Evolutionary conservation across 2,113 vertebrate species (phyloP).

Genomic region (Psilopogon haemacephalus): DNA sequence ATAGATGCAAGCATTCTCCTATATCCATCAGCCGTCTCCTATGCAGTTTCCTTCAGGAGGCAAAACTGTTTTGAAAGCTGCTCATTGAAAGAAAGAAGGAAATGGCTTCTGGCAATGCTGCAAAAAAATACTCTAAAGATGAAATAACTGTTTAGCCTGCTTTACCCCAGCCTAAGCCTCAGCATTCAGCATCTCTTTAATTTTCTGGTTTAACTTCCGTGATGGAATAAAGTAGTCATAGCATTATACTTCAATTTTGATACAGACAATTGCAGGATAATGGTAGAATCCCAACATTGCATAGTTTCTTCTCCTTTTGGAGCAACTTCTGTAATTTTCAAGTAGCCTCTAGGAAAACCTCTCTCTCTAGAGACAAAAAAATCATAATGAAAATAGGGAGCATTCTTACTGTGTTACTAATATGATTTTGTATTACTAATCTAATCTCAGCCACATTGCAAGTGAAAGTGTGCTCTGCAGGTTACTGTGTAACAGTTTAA

Average conservation of each 20-base stretch:
- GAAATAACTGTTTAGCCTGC: not conserved
- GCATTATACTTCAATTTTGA: not conserved
- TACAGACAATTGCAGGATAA: not conserved
- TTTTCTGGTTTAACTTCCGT: not conserved
- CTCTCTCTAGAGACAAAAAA: not conserved
- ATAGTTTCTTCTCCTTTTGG: not conserved
- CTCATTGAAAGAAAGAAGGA: constrained; percentile 5
- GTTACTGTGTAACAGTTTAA: not conserved
- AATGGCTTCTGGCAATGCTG: constrained; percentile 18
- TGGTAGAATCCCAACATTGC: not conserved
- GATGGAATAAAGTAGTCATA: not conserved
- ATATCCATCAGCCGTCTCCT: not conserved
- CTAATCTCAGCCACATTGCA: not conserved
- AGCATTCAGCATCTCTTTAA: not conserved
- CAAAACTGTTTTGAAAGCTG: not conserved
- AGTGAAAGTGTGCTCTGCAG: not conserved
- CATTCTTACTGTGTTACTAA: not conserved
- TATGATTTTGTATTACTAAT: not conserved
- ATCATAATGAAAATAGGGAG: not conserved
- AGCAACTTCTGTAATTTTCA: not conserved
- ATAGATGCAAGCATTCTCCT: not conserved
- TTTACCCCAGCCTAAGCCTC: not conserved
- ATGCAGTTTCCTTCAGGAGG: not conserved
- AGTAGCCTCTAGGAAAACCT: not conserved
- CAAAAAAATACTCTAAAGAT: not conserved